These are phyloP conservation scores for Ailurus styani DNA, from an alignment of 2,113 vertebrate genomes.

Conservation along the genomic window DNA sequence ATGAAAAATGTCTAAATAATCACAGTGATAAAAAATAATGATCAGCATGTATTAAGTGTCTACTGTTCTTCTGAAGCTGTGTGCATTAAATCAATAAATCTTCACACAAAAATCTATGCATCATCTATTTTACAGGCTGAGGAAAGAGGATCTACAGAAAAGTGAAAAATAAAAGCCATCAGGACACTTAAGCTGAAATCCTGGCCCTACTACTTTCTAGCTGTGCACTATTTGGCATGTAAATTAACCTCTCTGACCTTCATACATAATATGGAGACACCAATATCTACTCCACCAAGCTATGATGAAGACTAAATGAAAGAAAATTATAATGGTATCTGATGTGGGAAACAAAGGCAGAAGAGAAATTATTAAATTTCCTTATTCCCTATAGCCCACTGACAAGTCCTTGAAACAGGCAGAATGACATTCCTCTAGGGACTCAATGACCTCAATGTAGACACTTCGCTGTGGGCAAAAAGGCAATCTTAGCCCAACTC, in stretches of 20 bases:
- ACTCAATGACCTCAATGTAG: not conserved
- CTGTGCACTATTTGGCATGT: not conserved
- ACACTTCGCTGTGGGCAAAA: not conserved
- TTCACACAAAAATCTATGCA: not conserved
- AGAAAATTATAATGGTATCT: not conserved
- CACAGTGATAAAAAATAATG: constrained; percentile 2
- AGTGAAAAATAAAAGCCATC: not conserved
- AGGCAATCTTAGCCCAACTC: not conserved
- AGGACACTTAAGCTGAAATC: not conserved
- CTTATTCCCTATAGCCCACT: not conserved
- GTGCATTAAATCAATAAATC: not conserved
- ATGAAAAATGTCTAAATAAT: not conserved
- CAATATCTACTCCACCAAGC: not conserved
- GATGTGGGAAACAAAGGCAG: not conserved
- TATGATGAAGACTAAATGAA: not conserved
- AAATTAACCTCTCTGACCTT: not conserved
- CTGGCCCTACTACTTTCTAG: not conserved
- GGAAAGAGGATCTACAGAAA: not conserved
- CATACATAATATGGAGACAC: not conserved
- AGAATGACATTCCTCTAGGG: not conserved
- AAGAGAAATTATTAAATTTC: not conserved
- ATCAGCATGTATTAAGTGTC: not conserved
- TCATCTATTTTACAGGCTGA: not conserved
- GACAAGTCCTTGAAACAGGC: not conserved
- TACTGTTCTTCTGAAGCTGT: not conserved